Evolutionary conservation across 2,797 vertebrate species (phyloP), one percentile per base, ranked within the genome.

Genomic region (Chanos chanos): DNA sequence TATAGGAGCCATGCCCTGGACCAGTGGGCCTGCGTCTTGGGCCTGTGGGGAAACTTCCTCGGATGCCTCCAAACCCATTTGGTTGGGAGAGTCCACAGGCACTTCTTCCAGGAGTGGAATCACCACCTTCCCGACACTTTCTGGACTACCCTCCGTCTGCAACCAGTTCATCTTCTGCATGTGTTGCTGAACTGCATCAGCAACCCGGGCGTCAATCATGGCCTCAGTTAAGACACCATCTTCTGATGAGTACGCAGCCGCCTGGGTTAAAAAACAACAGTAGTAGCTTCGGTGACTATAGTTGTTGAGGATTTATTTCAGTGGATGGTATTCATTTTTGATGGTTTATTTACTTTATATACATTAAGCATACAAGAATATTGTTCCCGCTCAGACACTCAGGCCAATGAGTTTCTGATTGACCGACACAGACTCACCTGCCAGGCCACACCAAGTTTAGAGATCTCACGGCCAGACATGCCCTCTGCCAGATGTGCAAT

Each of bases 81-180:
- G 40, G 43, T 40, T 8, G 15, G 53, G 28, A 12, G 31, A 19
- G 5, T 9, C 37, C 39, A 51, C 50, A 15, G 49, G 21, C 33
- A 18, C 66, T 22, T 54, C 64, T 61, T 75, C 60, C 0, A 63
- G 70, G 68, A 68, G 8, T 36, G 66, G 25, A 3, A 73, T 16
- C 1, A 70, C 58, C 3, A 70, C 59, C 64, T 78, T 75, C 28
- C 66, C 73, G 28, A 63, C 64, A 36, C 70, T 64, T 12, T 34
- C 70, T 36, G 3, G 21, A n/a, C n/a, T n/a, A n/a, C n/a, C n/a
- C n/a, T n/a, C n/a, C 8, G 27, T 79, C 3, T 83, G 89, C 50
- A 99, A 87, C 97, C 97, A 99, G 82, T 94, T 85, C 94, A 95
- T 98, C 85, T 99, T 99, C 90, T 99, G 97, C 44, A 47, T 70